A percentile compares a stretch with the other conserved stretches of the same genome.
phyloP scores from a whole-genome alignment of 2,113 vertebrate genomes.

The Columba livia region DNA sequence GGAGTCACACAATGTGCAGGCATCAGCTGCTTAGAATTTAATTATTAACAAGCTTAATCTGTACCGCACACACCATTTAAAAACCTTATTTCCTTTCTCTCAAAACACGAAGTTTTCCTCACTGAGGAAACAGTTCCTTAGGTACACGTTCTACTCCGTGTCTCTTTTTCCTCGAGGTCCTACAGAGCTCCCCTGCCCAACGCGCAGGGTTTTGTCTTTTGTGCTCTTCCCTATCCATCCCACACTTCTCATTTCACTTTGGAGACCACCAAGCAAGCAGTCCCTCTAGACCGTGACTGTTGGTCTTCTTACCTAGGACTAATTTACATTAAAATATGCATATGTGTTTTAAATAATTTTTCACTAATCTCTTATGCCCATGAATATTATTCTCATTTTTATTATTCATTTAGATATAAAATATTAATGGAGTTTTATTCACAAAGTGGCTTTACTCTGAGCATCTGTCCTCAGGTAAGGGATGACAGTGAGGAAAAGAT shows the following conservation, averaged over 20 bases:
- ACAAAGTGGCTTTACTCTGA: not conserved
- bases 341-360: not conserved
- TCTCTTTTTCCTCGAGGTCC: not conserved
- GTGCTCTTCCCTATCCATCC: not conserved
- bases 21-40: not conserved
- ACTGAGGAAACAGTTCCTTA: fast-evolving
- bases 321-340: not conserved
- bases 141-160: not conserved
- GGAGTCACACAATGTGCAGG: not conserved
- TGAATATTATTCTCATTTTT: not conserved
- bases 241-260: not conserved
- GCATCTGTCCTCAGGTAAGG: not conserved
- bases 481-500: not conserved
- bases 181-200: not conserved
- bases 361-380: not conserved
- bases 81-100: not conserved
- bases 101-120: not conserved
- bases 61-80: not conserved
- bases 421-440: not conserved
- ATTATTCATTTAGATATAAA: conserved; percentile 5
- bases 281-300: not conserved
- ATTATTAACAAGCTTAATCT: not conserved
- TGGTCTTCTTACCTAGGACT: not conserved
- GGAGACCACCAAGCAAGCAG: not conserved
- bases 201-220: not conserved